Base-by-base conservation (phyloP, 2,888 invertebrate species). In the Dasysyrphus tricinctus region DNA sequence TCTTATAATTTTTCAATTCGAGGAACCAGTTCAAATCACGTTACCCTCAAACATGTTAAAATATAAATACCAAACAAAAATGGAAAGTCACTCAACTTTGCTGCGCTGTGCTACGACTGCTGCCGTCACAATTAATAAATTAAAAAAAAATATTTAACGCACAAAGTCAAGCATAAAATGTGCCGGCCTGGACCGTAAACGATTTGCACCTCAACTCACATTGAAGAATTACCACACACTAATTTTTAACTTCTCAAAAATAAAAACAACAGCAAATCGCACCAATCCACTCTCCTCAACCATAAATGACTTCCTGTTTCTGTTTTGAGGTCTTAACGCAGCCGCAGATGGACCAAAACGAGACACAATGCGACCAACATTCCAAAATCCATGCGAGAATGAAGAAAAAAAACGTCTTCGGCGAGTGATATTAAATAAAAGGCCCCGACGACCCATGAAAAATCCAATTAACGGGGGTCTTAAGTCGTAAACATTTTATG, bases 61-160 rank as follows among this genome's bases (percentile, higher is more conserved):
- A 24, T 24, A 61, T 39, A 44, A 65, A 73, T 19, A 77, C 12
- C 9, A 44, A n/a, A 67, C 42, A 78, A 63, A 82, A 76, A 80
- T 72, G 80, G 44, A 84, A 85, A 85, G 85, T 85, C 73, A 70
- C 74, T 81, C 69, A 77, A 85, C 81, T 61, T 70, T 72, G n/a
- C n/a, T 73, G 32, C 42, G 3, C 37, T 47, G 51, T 57, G n/a
- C 51, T 19, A 24, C 51, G 51, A 51, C 42, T 54, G 34, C 44
- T 19, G 79, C 79, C 57, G 82, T 86, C 86, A 86, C 78, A 86
- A 86, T 82, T 78, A 86, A 86, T 86, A 82, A 78, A 75, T 79
- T 75, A 24, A 65, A 78, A 44, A n/a, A 24, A 82, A 82, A 86
- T 65, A 86, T 79, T n/a, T 78, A 86, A 79, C 78, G 69, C 78